Evolutionary conservation across 2,888 invertebrate species (phyloP), one percentile per base, ranked within the genome.

Genomic region (Chymomyza procnemis): DNA sequence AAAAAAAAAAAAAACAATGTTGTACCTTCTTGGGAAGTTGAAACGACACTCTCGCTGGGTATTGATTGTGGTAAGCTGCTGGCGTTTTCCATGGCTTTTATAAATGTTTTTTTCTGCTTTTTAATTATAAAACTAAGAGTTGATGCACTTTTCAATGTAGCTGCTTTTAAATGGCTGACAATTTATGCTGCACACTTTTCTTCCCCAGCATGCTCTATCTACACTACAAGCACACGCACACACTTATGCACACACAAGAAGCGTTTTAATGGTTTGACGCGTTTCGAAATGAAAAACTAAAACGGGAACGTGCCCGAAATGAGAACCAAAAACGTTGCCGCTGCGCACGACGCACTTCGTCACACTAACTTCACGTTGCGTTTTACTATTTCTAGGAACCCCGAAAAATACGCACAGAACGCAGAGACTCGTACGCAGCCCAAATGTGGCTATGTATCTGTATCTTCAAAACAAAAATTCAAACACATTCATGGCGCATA

Each of bases 311-410:
- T 61, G 48, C 19, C 12, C 34, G 52, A 63, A 30, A n/a, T 21
- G 57, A 19, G 61, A 54, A 68, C 12, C 70, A 65, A 70, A 83
- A 84, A 84, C 85, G 83, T 71, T 84, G 87, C 87, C 87, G 87
- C 79, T 88, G 82, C 83, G 81, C 86, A 88, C 84, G 86, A 88
- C 89, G 86, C 82, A 88, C 88, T 87, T 81, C 78, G 78, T 76
- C 82, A 82, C 76, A 89, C 89, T 89, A 81, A 84, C 80, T 81
- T 76, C 73, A 81, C 75, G 76, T 82, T 82, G 80, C 78, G 84
- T 88, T 88, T 83, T 79, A 88, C 87, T 82, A 88, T 86, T 89
- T 88, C 87, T 85, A 85, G 86, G 89, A 89, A 89, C 80, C 80
- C 79, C 84, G 71, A 78, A 78, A 73, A 67, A 75, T 67, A 68